Conservation (phyloP, 2,888 invertebrate species). For the Cyclophora albipunctata region DNA sequence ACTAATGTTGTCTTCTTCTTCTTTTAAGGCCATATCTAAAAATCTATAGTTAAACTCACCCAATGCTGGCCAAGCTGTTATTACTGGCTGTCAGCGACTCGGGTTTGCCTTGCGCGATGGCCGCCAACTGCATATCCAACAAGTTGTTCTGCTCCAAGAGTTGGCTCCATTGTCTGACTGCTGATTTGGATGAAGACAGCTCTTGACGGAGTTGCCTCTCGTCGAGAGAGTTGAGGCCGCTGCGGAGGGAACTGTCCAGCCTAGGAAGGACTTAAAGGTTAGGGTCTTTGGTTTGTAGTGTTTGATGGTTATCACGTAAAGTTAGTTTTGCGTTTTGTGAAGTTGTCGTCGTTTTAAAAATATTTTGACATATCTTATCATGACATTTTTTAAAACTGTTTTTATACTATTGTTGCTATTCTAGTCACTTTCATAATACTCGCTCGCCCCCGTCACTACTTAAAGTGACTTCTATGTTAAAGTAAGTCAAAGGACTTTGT, state of each 20-base stretch:
- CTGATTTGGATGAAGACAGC: conserved; percentile 58
- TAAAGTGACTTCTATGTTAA: no score
- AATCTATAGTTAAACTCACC: conserved; percentile 30
- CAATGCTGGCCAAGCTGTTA: conserved; percentile 62
- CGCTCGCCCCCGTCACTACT: no score
- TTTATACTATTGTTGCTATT: no score
- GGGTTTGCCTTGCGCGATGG: conserved; percentile 63
- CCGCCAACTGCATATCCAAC: conserved; percentile 61
- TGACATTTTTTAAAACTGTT: no score
- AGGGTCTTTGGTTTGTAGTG: no score
- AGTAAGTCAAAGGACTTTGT: no score
- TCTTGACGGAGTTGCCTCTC: conserved; percentile 66
- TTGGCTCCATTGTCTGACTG: conserved; percentile 67
- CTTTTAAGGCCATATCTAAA: no score
- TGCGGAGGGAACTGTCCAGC: conserved; percentile 66
- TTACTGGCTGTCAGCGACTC: conserved; percentile 68
- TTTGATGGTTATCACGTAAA: no score
- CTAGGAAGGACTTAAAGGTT: conserved; percentile 23
- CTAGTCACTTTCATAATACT: no score
- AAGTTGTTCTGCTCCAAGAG: conserved; percentile 63
- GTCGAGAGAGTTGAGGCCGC: conserved; percentile 67
- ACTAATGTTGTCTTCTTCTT: no score
- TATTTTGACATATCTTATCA: no score
- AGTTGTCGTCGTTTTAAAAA: not conserved
- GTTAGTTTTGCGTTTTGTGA: not conserved